phyloP scores from a whole-genome alignment of 2,888 invertebrate genomes.

The Tiliacea citrago region DNA sequence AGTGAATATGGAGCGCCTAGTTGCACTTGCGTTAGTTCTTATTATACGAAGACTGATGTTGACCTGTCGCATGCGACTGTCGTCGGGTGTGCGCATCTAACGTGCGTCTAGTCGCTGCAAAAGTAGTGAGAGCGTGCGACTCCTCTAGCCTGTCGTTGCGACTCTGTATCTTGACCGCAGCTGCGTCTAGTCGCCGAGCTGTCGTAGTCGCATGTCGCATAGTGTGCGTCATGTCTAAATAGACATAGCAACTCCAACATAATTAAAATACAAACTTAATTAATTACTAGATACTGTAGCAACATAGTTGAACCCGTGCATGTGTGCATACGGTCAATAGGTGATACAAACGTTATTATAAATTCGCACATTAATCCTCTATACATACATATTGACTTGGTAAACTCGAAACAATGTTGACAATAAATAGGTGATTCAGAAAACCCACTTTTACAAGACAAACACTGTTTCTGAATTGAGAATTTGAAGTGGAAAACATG shows the following conservation, averaged over 20 bases:
- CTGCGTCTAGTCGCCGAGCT: no score
- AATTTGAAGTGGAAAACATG: no score
- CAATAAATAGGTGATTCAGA: not conserved
- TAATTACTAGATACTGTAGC: constrained; percentile 11
- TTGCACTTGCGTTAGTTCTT: not conserved
- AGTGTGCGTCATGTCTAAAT: not conserved
- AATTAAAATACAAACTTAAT: constrained; percentile 6
- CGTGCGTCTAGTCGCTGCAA: no score
- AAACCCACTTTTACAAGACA: not conserved
- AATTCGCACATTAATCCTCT: constrained; percentile 56
- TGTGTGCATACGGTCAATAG: constrained; percentile 35
- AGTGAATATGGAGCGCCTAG: not conserved
- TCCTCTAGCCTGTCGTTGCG: no score
- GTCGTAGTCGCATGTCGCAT: no score
- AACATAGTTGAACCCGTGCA: constrained; percentile 2
- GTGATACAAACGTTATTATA: constrained; percentile 47
- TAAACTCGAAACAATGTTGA: constrained; percentile 18
- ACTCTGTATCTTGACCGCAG: no score
- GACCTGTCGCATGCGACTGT: not conserved
- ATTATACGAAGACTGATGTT: not conserved
- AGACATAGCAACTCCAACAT: constrained; percentile 7
- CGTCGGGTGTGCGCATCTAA: no score
- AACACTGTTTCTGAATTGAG: no score
- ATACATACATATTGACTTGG: constrained; percentile 32
- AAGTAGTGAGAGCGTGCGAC: no score